Conservation (phyloP, 2,113 vertebrate genomes). For the Scomber japonicus region DNA sequence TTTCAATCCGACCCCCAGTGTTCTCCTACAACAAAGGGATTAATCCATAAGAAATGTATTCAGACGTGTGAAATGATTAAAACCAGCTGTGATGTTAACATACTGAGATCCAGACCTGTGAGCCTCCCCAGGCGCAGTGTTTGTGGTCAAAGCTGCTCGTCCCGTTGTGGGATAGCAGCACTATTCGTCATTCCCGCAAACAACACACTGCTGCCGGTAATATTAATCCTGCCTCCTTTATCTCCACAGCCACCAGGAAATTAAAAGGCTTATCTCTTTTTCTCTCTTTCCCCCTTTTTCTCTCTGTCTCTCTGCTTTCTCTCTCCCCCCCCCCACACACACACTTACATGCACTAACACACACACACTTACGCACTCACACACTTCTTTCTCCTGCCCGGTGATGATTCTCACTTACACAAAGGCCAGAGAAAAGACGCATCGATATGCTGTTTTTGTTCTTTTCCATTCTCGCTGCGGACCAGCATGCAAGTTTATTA, state of each 20-base stretch:
- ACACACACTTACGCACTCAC: background rate
- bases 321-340: too few relatives aligned
- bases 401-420: conserved; percentile 47
- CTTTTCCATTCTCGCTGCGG: conserved; percentile 11
- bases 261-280: conserved; percentile 69
- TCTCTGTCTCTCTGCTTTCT: conserved; percentile 13
- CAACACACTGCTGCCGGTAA: conserved; percentile 41
- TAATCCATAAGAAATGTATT: background rate
- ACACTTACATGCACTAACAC: too few relatives aligned
- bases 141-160: conserved; percentile 15
- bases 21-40: too few relatives aligned
- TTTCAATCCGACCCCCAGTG: too few relatives aligned
- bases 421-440: conserved; percentile 42
- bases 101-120: background rate
- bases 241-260: conserved; percentile 71
- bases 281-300: conserved; percentile 1
- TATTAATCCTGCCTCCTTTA: conserved; percentile 71
- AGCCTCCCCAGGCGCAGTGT: background rate
- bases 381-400: background rate
- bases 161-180: conserved; percentile 22
- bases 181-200: conserved; percentile 53
- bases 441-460: conserved; percentile 32
- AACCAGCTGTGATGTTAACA: conserved; percentile 5
- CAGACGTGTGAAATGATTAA: background rate
- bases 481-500: conserved; percentile 15